Evolutionary conservation across 2,113 vertebrate genomes (phyloP).

Genomic region (Oostethus manadensis): DNA sequence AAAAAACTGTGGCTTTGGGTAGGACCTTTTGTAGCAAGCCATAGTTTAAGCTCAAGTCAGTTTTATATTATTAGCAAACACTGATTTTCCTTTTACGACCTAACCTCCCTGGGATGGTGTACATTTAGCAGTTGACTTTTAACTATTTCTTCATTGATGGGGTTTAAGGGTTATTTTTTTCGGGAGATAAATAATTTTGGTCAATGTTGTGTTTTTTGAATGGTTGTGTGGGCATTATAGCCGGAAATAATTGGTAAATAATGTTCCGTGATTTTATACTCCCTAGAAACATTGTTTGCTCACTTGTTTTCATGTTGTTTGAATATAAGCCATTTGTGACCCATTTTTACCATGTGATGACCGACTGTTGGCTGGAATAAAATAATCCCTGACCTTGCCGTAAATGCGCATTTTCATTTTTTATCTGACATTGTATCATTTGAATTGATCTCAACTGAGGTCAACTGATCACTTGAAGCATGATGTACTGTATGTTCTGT

Average conservation of each 20-base stretch:
- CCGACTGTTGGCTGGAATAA: conserved; percentile 25
- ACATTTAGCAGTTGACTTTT: not conserved
- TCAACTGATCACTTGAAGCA: no score
- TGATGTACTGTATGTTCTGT: no score
- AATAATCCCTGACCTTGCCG: conserved; percentile 10
- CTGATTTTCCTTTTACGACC: not conserved
- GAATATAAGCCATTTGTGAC: conserved; percentile 15
- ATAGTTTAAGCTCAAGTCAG: no score
- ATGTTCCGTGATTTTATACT: conserved; percentile 12
- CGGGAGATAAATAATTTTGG: not conserved
- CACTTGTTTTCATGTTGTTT: conserved; percentile 17
- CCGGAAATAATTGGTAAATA: not conserved
- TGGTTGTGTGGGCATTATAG: conserved; percentile 5
- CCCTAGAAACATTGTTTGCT: not conserved
- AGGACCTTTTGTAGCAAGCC: no score
- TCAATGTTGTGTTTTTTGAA: not conserved
- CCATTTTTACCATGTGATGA: conserved; percentile 10
- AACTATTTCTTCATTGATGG: not conserved
- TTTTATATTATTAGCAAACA: not conserved
- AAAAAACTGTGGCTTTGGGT: no score
- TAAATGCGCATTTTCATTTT: not conserved
- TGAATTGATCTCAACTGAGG: no score
- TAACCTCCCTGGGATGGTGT: not conserved
- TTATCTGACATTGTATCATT: not conserved
- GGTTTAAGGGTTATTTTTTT: not conserved